Percentiles rank a stretch among this genome's conserved stretches.
These are phyloP conservation scores for Calameuta idolon DNA, from an alignment of 2,888 invertebrate genomes.

Conservation along the genomic window DNA sequence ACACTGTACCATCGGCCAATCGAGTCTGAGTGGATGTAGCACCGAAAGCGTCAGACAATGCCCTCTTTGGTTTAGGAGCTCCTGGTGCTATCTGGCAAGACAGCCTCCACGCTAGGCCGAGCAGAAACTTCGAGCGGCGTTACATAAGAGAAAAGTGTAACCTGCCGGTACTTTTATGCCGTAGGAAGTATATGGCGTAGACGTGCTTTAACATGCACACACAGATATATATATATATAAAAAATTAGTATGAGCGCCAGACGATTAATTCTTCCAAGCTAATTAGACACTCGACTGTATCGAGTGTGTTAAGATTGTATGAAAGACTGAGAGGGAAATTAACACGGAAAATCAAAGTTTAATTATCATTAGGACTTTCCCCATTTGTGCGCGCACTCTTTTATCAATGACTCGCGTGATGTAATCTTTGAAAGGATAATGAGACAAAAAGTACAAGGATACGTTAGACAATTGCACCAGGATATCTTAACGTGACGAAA, in stretches of 20 bases:
- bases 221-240: not conserved
- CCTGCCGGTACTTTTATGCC: conserved; percentile 25
- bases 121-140: conserved; percentile 53
- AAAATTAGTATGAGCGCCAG: not conserved
- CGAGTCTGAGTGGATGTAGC: not conserved
- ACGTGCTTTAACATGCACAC: not conserved
- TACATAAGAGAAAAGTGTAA: conserved; percentile 53
- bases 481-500: not conserved
- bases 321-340: not conserved
- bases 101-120: conserved; percentile 51
- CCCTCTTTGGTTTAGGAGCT: conserved; percentile 5
- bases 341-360: not conserved
- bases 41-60: conserved; percentile 7
- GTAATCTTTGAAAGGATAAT: not conserved
- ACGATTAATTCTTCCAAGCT: not conserved
- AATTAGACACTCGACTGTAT: not conserved
- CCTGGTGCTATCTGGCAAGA: not conserved
- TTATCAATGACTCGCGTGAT: not conserved
- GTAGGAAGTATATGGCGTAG: not conserved
- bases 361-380: not conserved
- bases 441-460: not conserved
- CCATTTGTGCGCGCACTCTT: not conserved
- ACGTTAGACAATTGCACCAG: not conserved
- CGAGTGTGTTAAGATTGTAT: not conserved
- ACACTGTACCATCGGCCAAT: not conserved